A percentile compares a stretch with the other conserved stretches of the same genome.
These are phyloP conservation scores for Amphiprion ocellaris DNA, from an alignment of 2,113 vertebrate genomes.

Conservation along the genomic window DNA sequence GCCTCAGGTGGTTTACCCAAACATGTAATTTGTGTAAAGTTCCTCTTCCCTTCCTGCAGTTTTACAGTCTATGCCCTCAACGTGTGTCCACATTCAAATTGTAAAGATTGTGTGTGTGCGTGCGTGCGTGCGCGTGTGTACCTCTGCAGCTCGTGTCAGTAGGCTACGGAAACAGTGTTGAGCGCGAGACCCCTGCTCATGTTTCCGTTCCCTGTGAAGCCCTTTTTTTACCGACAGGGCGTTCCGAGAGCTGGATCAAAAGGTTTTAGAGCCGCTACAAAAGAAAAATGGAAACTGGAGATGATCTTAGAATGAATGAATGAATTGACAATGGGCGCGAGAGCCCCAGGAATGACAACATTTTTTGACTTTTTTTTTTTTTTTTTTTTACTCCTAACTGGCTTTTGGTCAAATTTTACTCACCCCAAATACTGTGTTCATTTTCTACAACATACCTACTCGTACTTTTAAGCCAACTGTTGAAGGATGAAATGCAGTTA, in stretches of 20 bases:
- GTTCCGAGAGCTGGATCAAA: conserved; percentile 94
- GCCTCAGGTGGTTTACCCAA: conserved; percentile 27
- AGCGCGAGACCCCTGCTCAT: conserved; percentile 78
- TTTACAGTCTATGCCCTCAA: not conserved
- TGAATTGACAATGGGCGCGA: conserved; percentile 89
- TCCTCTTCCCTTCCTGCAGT: not conserved
- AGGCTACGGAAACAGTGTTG: conserved; percentile 45
- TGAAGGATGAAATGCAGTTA: too few species aligned
- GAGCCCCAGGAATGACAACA: conserved; percentile 83
- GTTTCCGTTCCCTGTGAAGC: conserved; percentile 93
- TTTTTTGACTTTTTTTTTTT: conserved; percentile 2
- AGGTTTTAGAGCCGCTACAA: conserved; percentile 89
- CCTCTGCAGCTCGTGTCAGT: conserved; percentile 60
- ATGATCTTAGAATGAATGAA: conserved; percentile 84
- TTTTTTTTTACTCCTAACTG: not conserved
- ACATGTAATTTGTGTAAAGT: not conserved
- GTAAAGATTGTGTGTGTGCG: not conserved
- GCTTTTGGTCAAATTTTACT: conserved; percentile 21
- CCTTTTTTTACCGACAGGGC: conserved; percentile 88
- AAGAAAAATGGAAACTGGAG: conserved; percentile 94
- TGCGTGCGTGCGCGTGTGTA: not conserved
- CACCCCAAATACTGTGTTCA: not conserved
- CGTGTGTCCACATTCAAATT: not conserved
- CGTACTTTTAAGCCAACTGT: too few species aligned
- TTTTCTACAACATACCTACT: not conserved